These are phyloP conservation scores for Eulemur albifrons DNA, from an alignment of 2,797 vertebrate genomes.

Conservation along the genomic window DNA sequence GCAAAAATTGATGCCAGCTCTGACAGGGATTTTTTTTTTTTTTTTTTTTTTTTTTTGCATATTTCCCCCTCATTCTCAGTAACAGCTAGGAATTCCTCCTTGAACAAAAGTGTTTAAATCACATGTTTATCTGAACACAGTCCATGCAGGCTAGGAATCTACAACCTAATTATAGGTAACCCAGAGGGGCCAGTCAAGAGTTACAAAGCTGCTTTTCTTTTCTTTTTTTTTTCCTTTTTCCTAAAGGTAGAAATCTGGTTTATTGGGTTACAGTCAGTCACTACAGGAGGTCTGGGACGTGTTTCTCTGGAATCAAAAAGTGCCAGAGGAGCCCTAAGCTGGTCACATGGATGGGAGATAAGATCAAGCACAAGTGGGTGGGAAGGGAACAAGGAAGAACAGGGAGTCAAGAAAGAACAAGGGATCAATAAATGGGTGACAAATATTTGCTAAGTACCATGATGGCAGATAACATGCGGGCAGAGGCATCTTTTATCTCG, in stretches of 20 bases:
- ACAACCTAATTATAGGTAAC: neutral
- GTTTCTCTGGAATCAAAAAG: neutral
- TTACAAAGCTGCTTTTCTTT: neutral
- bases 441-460: constrained; percentile 62
- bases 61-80: neutral
- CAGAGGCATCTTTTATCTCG: neutral
- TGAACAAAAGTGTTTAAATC: neutral
- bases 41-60: neutral
- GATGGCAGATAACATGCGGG: neutral
- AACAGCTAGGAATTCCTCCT: neutral
- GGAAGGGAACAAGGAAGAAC: constrained; percentile 49
- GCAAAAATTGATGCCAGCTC: neutral
- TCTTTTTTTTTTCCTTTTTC: neutral
- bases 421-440: neutral
- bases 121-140: neutral
- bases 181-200: neutral
- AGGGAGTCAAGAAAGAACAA: constrained; percentile 61
- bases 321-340: neutral
- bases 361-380: neutral
- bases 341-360: neutral
- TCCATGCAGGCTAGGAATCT: neutral
- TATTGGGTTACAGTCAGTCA: neutral
- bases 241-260: neutral
- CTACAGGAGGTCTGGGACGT: neutral
- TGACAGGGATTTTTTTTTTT: neutral